These are phyloP conservation scores for Capreolus pygargus DNA, from an alignment of 2,113 vertebrate species.

Conservation along the genomic window DNA sequence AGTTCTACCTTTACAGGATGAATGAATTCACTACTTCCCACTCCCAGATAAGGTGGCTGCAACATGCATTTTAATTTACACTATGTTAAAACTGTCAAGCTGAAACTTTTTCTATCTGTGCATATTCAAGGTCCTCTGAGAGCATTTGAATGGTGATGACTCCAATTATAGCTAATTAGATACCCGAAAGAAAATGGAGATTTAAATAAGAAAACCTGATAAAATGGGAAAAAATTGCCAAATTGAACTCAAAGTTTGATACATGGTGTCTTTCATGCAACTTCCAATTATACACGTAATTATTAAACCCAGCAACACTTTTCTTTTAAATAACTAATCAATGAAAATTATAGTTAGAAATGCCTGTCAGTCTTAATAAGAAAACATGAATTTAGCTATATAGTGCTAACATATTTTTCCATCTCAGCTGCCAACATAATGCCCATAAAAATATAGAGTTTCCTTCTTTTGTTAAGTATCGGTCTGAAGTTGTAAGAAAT, in stretches of 20 bases:
- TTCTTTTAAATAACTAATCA: background rate
- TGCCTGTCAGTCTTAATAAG: background rate
- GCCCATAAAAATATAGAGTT: background rate
- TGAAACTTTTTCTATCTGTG: background rate
- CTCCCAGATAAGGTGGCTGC: background rate
- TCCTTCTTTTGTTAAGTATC: background rate
- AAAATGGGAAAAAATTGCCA: background rate
- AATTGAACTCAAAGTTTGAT: background rate
- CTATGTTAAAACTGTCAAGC: background rate
- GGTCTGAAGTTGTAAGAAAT: background rate
- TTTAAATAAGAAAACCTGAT: conserved; percentile 13
- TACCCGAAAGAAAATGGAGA: background rate
- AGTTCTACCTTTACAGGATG: background rate
- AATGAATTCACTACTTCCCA: background rate
- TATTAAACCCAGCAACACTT: background rate
- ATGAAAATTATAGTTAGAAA: background rate
- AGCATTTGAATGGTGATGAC: background rate
- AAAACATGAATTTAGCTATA: background rate
- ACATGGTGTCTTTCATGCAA: background rate
- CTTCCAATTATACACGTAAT: background rate
- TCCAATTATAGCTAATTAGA: background rate
- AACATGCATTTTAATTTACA: background rate
- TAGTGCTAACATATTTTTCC: background rate
- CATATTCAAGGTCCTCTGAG: accelerated
- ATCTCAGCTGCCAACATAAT: background rate